phyloP scores from a whole-genome alignment of 2,888 invertebrate species.

The Heliconius sara region DNA sequence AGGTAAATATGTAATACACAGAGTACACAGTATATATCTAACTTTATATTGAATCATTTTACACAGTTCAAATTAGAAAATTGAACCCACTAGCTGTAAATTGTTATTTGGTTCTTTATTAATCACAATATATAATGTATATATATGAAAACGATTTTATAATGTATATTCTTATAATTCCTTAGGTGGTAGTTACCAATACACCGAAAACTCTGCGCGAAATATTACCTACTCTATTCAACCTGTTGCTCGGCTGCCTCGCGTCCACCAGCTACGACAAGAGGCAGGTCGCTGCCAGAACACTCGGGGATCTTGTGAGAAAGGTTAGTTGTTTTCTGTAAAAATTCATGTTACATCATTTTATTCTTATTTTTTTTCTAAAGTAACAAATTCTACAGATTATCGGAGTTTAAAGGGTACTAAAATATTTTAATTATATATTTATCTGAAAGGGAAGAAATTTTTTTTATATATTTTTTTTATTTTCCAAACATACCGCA shows the following conservation, averaged over 20 bases:
- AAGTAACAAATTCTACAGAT: too few relatives aligned
- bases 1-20: slow-evolving; percentile 65
- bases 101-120: too few relatives aligned
- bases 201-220: slow-evolving; percentile 98
- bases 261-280: slow-evolving; percentile 98
- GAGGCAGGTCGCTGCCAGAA: slow-evolving; percentile 97
- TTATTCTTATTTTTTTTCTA: background rate
- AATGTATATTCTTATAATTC: background rate
- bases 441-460: too few relatives aligned
- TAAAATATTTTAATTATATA: too few relatives aligned
- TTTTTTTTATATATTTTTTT: too few relatives aligned
- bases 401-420: too few relatives aligned
- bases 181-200: slow-evolving; percentile 95
- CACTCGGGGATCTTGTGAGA: slow-evolving; percentile 97
- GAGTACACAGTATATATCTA: too few relatives aligned
- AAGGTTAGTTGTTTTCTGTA: slow-evolving; percentile 82
- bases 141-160: too few relatives aligned
- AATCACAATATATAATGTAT: too few relatives aligned
- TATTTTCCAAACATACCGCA: too few relatives aligned
- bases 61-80: background rate
- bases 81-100: too few relatives aligned
- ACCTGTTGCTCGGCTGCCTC: slow-evolving; percentile 94
- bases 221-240: slow-evolving; percentile 97
- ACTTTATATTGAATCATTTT: background rate
- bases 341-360: too few relatives aligned